These are phyloP conservation scores for Hyposoter didymator DNA, from an alignment of 2,888 invertebrate species.

Conservation along the genomic window DNA sequence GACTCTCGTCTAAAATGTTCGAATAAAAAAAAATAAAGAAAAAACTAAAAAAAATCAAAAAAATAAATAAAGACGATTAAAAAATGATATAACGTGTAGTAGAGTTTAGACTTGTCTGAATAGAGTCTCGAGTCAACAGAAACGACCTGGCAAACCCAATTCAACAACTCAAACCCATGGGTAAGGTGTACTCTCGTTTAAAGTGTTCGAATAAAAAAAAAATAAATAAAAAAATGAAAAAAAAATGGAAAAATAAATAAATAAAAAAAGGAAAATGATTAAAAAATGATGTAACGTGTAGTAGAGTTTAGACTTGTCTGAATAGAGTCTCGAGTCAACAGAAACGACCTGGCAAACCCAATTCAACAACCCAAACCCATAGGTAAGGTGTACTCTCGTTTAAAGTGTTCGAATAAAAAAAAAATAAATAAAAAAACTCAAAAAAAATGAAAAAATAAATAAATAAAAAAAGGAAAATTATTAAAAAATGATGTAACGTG, in stretches of 20 bases:
- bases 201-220: too few relatives aligned
- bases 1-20: background rate
- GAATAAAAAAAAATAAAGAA: background rate
- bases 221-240: too few relatives aligned
- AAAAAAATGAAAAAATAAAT: too few relatives aligned
- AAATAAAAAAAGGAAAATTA: background rate
- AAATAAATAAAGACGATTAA: background rate
- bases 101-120: slow-evolving; percentile 13
- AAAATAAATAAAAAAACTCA: too few relatives aligned
- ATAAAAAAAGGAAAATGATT: background rate
- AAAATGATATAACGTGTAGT: background rate
- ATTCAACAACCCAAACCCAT: background rate
- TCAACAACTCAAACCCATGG: background rate
- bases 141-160: slow-evolving; percentile 3
- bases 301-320: slow-evolving; percentile 12
- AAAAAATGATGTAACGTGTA: background rate
- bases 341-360: slow-evolving; percentile 6
- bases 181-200: too few relatives aligned
- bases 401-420: too few relatives aligned
- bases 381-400: too few relatives aligned
- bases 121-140: slow-evolving; percentile 10
- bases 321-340: slow-evolving; percentile 12
- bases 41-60: too few relatives aligned
- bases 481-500: background rate
- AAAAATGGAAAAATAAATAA: too few relatives aligned